phyloP scores from a whole-genome alignment of 2,797 vertebrate genomes.

The Anguilla anguilla region DNA sequence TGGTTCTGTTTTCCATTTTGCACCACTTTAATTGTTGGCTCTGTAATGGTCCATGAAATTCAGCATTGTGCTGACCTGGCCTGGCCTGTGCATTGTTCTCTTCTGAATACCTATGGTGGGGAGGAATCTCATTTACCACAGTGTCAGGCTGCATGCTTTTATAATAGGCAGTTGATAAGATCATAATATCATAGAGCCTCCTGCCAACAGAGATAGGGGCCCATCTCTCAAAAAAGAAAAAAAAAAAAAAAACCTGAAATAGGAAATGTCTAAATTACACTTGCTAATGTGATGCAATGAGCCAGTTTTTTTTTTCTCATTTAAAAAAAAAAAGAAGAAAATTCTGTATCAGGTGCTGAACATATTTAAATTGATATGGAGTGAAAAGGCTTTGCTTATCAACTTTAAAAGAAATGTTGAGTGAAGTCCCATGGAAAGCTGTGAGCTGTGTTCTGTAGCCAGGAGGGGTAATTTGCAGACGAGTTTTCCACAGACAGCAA shows the following conservation, averaged over 20 bases:
- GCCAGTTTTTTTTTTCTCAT: slow-evolving; percentile 36
- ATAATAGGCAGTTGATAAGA: slow-evolving; percentile 52
- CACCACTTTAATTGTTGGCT: not conserved
- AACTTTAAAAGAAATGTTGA: slow-evolving; percentile 40
- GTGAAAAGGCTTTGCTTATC: slow-evolving; percentile 56
- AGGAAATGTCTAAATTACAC: slow-evolving; percentile 73
- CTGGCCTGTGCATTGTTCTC: not conserved
- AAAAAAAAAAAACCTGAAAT: slow-evolving; percentile 52
- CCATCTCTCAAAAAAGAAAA: slow-evolving; percentile 43
- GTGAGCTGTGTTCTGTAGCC: slow-evolving; percentile 25
- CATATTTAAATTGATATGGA: slow-evolving; percentile 59
- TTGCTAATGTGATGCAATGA: slow-evolving; percentile 67
- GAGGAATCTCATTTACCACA: slow-evolving; percentile 28
- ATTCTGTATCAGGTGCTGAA: slow-evolving; percentile 52
- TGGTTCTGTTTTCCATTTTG: not conserved
- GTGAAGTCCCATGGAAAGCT: slow-evolving; percentile 17
- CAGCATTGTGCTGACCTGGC: not conserved
- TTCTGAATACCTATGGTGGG: slow-evolving; percentile 3
- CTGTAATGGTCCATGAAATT: not conserved
- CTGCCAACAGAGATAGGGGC: slow-evolving; percentile 44
- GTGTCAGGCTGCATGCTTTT: slow-evolving; percentile 43
- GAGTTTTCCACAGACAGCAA: not conserved
- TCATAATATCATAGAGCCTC: slow-evolving; percentile 52
- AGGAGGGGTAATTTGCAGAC: slow-evolving; percentile 25
- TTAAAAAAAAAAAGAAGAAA: slow-evolving; percentile 3